Evolutionary conservation across 2,113 vertebrate genomes (phyloP), one percentile per base, ranked within the genome.

Genomic region (Otocyon megalotis): DNA sequence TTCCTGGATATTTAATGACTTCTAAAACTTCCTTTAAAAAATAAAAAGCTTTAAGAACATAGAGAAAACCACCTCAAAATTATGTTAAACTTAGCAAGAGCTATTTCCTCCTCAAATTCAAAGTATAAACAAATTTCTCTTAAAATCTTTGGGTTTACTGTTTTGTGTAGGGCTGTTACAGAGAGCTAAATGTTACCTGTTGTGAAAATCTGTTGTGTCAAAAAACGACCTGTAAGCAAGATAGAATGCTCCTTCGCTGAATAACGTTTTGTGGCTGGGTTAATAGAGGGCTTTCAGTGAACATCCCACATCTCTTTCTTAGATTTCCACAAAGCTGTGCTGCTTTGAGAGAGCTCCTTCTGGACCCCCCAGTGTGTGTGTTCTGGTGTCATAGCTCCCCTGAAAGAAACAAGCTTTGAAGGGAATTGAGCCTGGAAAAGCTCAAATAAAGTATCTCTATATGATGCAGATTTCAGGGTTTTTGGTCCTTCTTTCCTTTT

Each of bases 31-130:
- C 14, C 28, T 87, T 58, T 24, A 50, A 74, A 62, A 74, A 43
- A 67, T 17, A 69, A 50, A 24, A 17, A 63, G 14, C 3, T 79
- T 82, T 87, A 82, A 82, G n/a, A 90, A 50, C 1, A 8, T 72
- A 30, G 74, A 85, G n/a, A 89, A 94, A n/a, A 53, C 77, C 72
- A 82, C 72, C 17, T 91, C 16, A 43, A 63, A 84, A 53, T 91
- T 74, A 74, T 60, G 24, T 62, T 63, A 65, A 88, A 79, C 9
- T 37, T 37, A 90, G 30, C 20, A 48, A 80, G 35, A 93, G 76
- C 20, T 65, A 67, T 93, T 74, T 88, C 28, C 50, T 77, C 22
- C 43, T 69, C n/a, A 28, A 37, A 71, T n/a, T 89, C 17, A 79
- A 90, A 96, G 22, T 65, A 48, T 48, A 48, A 63, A 63, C 10